phyloP scores from a whole-genome alignment of 2,888 invertebrate genomes.

The Celastrina argiolus region DNA sequence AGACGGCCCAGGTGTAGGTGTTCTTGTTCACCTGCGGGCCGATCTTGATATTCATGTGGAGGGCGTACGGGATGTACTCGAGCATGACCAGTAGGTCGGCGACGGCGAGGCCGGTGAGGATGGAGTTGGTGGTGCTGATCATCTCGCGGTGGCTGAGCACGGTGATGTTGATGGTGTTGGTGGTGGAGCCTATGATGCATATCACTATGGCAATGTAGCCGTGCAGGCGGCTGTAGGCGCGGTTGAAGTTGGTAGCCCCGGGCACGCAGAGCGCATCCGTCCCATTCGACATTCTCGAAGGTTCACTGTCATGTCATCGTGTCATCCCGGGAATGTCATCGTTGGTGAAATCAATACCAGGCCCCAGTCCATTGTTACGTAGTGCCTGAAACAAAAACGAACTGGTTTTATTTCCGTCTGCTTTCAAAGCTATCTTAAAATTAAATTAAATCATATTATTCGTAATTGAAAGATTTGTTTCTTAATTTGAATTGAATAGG shows the following conservation, averaged over 20 bases:
- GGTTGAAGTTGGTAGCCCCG: slow-evolving; percentile 79
- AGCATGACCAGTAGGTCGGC: slow-evolving; percentile 97
- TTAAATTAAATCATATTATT: neutral
- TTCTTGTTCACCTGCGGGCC: slow-evolving; percentile 72
- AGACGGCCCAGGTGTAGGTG: slow-evolving; percentile 87
- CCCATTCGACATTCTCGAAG: slow-evolving; percentile 49
- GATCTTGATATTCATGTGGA: slow-evolving; percentile 86
- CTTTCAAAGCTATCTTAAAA: neutral
- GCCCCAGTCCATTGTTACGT: slow-evolving; percentile 19
- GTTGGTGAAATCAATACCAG: neutral
- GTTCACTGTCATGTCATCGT: slow-evolving; percentile 29
- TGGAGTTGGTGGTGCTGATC: slow-evolving; percentile 93
- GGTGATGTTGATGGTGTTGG: slow-evolving; percentile 94
- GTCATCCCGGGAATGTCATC: slow-evolving; percentile 31
- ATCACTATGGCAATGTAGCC: slow-evolving; percentile 92
- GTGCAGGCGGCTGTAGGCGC: slow-evolving; percentile 84
- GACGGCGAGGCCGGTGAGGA: slow-evolving; percentile 92
- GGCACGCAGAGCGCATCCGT: slow-evolving; percentile 75
- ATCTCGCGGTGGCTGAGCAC: slow-evolving; percentile 94
- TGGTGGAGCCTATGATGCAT: slow-evolving; percentile 92
- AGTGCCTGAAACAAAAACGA: slow-evolving; percentile 30
- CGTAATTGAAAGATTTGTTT: too few relatives aligned
- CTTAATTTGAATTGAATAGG: too few relatives aligned
- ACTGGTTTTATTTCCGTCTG: neutral
- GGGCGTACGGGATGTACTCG: slow-evolving; percentile 93